A percentile compares a stretch with the other conserved stretches of the same genome.
Conservation (phyloP, 2,888 invertebrate genomes). For the Pammene fasciana region DNA sequence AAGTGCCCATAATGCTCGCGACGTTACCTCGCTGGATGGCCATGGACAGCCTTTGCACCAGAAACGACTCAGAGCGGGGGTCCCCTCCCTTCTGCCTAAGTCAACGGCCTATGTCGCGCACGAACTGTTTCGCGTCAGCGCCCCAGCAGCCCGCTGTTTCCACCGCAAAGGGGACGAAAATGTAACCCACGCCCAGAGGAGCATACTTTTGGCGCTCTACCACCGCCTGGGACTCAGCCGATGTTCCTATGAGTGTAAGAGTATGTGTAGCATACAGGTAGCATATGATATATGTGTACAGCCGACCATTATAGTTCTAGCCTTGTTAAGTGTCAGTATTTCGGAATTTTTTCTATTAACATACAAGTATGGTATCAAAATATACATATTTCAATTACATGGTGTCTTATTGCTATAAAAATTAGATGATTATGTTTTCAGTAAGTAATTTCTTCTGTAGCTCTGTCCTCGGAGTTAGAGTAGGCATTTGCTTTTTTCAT, state of each 20-base stretch:
- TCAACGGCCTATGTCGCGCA: no score
- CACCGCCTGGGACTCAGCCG: no score
- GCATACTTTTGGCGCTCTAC: no score
- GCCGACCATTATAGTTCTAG: conserved; percentile 69
- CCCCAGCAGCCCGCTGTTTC: no score
- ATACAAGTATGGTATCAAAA: conserved; percentile 65
- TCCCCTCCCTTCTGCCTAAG: no score
- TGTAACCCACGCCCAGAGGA: no score
- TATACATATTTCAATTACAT: conserved; percentile 58
- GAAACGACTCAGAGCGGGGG: no score
- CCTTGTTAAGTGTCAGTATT: conserved; percentile 70
- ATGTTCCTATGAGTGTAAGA: conserved; percentile 81
- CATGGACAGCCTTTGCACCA: no score
- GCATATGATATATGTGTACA: conserved; percentile 57
- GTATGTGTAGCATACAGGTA: conserved; percentile 55
- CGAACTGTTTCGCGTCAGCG: no score
- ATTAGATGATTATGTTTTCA: conserved; percentile 15
- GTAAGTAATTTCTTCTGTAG: conserved; percentile 28
- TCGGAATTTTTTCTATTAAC: conserved; percentile 78
- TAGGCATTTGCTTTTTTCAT: background rate
- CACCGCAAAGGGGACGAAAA: no score
- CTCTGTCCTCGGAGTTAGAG: background rate
- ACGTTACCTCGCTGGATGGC: no score
- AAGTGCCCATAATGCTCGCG: no score
- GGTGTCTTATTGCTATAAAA: conserved; percentile 24